These are phyloP conservation scores for Parapsyche elsis DNA, from an alignment of 1,140 invertebrate genomes.

Conservation along the genomic window DNA sequence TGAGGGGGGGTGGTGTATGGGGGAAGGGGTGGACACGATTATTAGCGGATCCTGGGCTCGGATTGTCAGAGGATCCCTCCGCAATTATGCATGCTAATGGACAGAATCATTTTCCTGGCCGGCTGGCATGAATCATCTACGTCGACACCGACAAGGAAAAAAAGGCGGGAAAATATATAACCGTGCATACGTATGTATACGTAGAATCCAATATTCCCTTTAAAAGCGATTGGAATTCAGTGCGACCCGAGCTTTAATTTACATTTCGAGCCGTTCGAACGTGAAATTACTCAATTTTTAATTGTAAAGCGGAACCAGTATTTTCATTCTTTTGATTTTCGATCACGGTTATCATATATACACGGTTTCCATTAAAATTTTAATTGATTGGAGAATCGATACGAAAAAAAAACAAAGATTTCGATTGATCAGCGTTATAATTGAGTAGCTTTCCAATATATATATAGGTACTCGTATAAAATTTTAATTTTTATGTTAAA, in stretches of 20 bases:
- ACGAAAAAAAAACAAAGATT: no score
- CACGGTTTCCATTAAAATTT: neutral
- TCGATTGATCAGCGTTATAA: no score
- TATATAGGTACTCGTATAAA: no score
- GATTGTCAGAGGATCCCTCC: conserved; percentile 42
- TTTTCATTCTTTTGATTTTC: conserved; percentile 19
- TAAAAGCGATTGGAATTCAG: conserved; percentile 24
- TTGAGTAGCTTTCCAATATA: no score
- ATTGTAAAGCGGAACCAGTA: conserved; percentile 7
- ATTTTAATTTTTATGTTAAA: no score
- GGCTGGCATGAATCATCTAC: conserved; percentile 33
- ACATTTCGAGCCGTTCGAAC: conserved; percentile 27
- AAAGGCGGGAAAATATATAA: neutral
- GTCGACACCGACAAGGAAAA: conserved; percentile 8
- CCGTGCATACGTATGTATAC: neutral
- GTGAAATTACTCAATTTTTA: conserved; percentile 34
- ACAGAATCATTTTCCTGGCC: conserved; percentile 35
- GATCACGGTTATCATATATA: neutral
- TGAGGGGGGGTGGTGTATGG: conserved; percentile 46
- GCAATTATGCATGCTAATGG: conserved; percentile 49
- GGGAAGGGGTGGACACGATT: conserved; percentile 38
- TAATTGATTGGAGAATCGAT: neutral
- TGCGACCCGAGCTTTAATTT: conserved; percentile 22
- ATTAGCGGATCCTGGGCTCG: conserved; percentile 44
- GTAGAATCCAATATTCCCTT: conserved; percentile 12